A percentile compares a stretch with the other conserved stretches of the same genome.
phyloP scores from a whole-genome alignment of 2,888 invertebrate species.

The Agrotis puta region DNA sequence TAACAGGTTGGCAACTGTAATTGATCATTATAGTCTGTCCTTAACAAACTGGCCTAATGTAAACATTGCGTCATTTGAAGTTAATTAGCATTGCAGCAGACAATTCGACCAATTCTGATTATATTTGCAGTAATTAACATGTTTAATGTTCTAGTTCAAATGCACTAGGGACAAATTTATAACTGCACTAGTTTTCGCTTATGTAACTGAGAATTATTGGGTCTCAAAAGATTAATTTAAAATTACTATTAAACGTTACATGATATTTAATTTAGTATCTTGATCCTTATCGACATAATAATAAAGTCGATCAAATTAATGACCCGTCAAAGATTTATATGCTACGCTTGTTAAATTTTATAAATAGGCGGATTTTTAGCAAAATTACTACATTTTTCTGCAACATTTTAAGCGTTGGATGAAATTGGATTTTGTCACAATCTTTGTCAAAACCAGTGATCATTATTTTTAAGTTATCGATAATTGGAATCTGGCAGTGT shows the following conservation, averaged over 20 bases:
- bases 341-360: constrained; percentile 19
- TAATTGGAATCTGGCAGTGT: constrained; percentile 67
- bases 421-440: constrained; percentile 49
- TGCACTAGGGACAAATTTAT: constrained; percentile 21
- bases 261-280: not conserved
- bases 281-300: constrained; percentile 4
- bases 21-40: constrained; percentile 27
- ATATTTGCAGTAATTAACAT: constrained; percentile 58
- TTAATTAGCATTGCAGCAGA: constrained; percentile 53
- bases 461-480: constrained; percentile 53
- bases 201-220: constrained; percentile 3
- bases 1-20: constrained; percentile 29
- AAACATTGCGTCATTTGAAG: constrained; percentile 47
- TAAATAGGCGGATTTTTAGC: constrained; percentile 16
- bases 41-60: constrained; percentile 34
- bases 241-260: not conserved
- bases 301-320: constrained; percentile 18
- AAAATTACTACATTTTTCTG: constrained; percentile 9
- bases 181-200: constrained; percentile 9
- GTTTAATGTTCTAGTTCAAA: constrained; percentile 28
- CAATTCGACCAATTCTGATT: constrained; percentile 61
- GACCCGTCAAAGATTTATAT: constrained; percentile 2
- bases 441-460: constrained; percentile 36
- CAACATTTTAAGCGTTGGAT: constrained; percentile 31
- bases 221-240: constrained; percentile 10